Evolutionary conservation across 2,888 invertebrate genomes (phyloP).

Genomic region (Sarcophaga variegata): DNA sequence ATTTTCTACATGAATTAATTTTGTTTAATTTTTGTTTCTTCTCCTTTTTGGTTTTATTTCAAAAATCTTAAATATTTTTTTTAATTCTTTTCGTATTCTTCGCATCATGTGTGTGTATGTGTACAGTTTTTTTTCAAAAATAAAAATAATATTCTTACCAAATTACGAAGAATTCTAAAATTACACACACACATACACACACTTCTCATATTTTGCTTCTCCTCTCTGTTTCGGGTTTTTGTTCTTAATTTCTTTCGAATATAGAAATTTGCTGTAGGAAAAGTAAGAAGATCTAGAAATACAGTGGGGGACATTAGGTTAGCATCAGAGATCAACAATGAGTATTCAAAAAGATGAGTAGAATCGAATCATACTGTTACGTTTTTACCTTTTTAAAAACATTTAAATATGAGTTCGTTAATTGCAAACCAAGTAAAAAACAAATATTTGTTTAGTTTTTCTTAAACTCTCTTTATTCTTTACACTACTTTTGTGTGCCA

Average conservation of each 20-base stretch:
- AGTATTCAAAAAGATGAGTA: too few relatives aligned
- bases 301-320: neutral
- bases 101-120: conserved; percentile 16
- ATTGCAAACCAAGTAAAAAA: too few relatives aligned
- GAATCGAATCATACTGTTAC: too few relatives aligned
- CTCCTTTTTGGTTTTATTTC: neutral
- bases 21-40: conserved; percentile 20
- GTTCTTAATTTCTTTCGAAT: neutral
- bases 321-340: too few relatives aligned
- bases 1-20: conserved; percentile 64
- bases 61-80: conserved; percentile 22
- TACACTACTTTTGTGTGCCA: too few relatives aligned
- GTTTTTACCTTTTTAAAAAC: too few relatives aligned
- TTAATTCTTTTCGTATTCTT: conserved; percentile 44
- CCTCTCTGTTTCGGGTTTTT: neutral
- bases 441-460: too few relatives aligned
- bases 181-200: conserved; percentile 72
- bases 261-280: neutral
- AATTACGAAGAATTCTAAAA: conserved; percentile 77
- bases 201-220: neutral
- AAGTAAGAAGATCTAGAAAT: conserved; percentile 29
- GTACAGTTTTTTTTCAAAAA: conserved; percentile 69
- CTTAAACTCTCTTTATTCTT: too few relatives aligned
- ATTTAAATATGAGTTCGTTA: too few relatives aligned
- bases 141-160: conserved; percentile 70